Evolutionary conservation across 2,113 vertebrate species (phyloP).

Genomic region (Sminthopsis crassicaudata): DNA sequence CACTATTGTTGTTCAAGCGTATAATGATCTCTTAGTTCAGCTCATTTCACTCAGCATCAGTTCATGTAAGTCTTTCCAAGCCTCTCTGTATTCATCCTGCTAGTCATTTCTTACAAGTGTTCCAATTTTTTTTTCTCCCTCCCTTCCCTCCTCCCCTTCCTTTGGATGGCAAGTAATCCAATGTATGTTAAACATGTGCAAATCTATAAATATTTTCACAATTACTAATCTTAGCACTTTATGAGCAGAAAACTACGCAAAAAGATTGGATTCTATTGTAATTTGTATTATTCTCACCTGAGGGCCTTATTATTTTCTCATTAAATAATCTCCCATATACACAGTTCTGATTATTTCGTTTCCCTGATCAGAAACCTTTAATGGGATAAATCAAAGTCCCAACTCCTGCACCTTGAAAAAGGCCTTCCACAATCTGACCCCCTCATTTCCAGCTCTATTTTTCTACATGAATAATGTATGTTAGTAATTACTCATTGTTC

Average conservation of each 20-base stretch:
- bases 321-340: not conserved
- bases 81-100: no score
- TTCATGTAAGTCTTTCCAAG: no score
- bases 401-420: constrained; percentile 27
- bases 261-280: not conserved
- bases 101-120: no score
- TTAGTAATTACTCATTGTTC: not conserved
- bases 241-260: not conserved
- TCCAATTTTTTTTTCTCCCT: no score
- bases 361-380: not conserved
- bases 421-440: constrained; percentile 25
- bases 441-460: not conserved
- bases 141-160: no score
- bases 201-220: no score
- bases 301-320: not conserved
- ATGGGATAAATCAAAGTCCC: not conserved
- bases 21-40: no score
- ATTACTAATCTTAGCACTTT: not conserved
- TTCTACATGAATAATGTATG: not conserved
- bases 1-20: no score
- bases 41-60: no score
- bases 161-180: no score
- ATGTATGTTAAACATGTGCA: no score
- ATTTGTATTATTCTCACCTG: not conserved
- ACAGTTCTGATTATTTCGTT: not conserved